phyloP scores from a whole-genome alignment of 1,140 invertebrate genomes.

The Chironomus striatipennis region DNA sequence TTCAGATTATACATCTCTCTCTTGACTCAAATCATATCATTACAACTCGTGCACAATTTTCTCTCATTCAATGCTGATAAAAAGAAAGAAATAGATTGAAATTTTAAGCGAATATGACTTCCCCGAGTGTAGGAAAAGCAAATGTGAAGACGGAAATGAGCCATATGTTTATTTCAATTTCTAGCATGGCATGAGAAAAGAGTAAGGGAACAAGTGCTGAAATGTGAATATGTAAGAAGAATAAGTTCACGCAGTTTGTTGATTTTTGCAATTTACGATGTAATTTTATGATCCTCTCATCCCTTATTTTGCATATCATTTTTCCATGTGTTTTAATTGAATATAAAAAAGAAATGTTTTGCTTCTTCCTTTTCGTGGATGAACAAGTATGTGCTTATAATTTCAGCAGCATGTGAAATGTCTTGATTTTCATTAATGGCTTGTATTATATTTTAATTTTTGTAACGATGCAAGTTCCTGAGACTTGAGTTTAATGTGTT shows the following conservation, averaged over 20 bases:
- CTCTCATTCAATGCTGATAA: background rate
- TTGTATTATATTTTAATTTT: too few species aligned
- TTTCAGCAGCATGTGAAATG: too few species aligned
- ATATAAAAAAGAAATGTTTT: background rate
- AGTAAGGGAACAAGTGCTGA: background rate
- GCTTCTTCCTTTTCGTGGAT: too few species aligned
- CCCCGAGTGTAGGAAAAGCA: background rate
- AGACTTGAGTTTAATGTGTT: too few species aligned
- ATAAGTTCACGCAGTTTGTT: background rate
- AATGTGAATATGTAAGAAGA: too few species aligned
- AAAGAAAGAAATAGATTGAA: slow-evolving; percentile 20
- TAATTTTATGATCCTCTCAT: background rate
- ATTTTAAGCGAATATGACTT: slow-evolving; percentile 22
- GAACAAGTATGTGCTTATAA: too few species aligned
- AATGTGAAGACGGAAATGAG: slow-evolving; percentile 17
- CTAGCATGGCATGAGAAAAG: background rate
- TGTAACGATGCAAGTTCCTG: too few species aligned
- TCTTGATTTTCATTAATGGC: too few species aligned
- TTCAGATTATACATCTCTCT: background rate
- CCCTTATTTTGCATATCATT: background rate
- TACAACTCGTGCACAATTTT: slow-evolving; percentile 4
- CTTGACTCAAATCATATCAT: background rate
- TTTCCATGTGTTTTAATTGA: slow-evolving; percentile 1
- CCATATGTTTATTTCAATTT: slow-evolving; percentile 22
- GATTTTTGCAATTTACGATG: slow-evolving; percentile 9